Conservation (phyloP, 2,113 vertebrate species). For the Monarcha castaneiventris region DNA sequence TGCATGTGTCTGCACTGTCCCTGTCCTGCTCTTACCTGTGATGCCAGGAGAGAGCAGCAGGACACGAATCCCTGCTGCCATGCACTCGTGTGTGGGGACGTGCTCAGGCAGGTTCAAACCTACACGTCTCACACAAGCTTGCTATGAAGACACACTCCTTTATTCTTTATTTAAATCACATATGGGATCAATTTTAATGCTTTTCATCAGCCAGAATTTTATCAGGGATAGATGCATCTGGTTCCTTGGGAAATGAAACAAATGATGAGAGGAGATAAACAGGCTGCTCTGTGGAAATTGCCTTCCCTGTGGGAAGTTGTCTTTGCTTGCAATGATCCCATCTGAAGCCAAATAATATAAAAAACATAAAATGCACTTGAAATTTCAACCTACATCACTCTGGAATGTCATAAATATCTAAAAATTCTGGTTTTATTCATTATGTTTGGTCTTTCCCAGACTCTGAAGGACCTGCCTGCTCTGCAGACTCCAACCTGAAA, state of each 20-base stretch:
- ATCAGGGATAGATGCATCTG: neutral
- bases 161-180: neutral
- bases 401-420: neutral
- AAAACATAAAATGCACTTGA: neutral
- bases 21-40: neutral
- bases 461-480: neutral
- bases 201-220: neutral
- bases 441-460: neutral
- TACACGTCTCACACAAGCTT: neutral
- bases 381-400: neutral
- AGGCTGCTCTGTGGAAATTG: neutral
- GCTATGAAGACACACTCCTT: neutral
- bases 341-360: neutral
- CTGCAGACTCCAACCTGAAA: neutral
- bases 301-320: neutral
- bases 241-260: neutral
- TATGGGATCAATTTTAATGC: neutral
- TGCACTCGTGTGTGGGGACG: accelerated
- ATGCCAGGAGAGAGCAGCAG: neutral
- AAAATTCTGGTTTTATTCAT: neutral
- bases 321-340: neutral
- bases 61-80: neutral
- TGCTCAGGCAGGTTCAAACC: neutral
- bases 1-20: neutral
- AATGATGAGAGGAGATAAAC: neutral